Evolutionary conservation across 2,888 invertebrate genomes (phyloP), one percentile per base, ranked within the genome.

Genomic region (Scaptomyza flava): DNA sequence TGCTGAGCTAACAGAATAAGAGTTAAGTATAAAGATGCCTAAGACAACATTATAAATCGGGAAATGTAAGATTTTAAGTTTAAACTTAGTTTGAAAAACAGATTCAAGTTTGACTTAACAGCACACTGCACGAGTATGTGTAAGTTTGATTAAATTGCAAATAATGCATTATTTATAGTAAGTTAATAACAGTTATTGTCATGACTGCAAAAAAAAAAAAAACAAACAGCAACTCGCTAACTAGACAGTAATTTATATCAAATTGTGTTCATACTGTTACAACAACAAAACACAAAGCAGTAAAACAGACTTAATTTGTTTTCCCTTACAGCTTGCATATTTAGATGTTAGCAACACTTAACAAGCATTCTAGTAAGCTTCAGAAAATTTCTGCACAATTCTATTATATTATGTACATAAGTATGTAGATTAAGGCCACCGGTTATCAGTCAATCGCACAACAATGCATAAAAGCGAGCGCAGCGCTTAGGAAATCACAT

Each of bases 391-490:
- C 6, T 14, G 14, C 23, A 12, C n/a, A 23, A n/a, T 59, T 38
- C 45, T n/a, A 12, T 51, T 51, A 30, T 17, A 27, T 46, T 34
- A 34, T 17, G 47, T 1, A n/a, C 11, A 34, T 38, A 36, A 23
- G n/a, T 11, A 47, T 30, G 14, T 47, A 47, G 34, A 65, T 53
- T 54, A 53, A 36, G 53, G 30, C 31, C 30, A 12, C 4, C 5
- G 17, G 58, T 73, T 76, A 73, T 73, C 73, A 67, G 72, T 71
- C 77, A 67, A 66, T 58, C 36, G 14, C 41, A 11, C 5, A 56
- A 56, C 41, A 62, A 56, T 71, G 61, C 62, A 66, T 56, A 23
- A 58, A 65, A 46, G 9, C 27, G 48, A 14, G 2, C 20, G 43
- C 6, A 59, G 11, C 12, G 41, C 30, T 43, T 27, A 46, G 12